phyloP scores from a whole-genome alignment of 2,888 invertebrate species.

The Dicyrtomina minuta region DNA sequence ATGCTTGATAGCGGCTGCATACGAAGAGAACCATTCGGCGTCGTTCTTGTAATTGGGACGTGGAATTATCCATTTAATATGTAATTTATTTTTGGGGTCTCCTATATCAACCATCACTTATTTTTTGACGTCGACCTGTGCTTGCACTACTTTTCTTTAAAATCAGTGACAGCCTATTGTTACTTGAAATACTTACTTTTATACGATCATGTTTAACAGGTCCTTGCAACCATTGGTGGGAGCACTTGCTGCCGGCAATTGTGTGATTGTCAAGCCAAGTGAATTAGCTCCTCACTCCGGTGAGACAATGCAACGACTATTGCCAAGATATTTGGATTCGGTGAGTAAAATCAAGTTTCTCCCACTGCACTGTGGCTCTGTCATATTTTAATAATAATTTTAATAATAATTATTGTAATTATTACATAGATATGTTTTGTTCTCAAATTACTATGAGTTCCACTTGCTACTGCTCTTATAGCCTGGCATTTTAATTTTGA shows the following conservation, averaged over 20 bases:
- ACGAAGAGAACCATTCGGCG: slow-evolving; percentile 31
- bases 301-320: slow-evolving; percentile 56
- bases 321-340: slow-evolving; percentile 59
- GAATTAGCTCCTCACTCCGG: slow-evolving; percentile 59
- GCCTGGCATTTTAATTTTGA: too few relatives aligned
- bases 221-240: slow-evolving; percentile 47
- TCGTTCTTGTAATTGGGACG: slow-evolving; percentile 33
- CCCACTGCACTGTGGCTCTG: too few relatives aligned
- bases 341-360: too few relatives aligned
- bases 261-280: slow-evolving; percentile 61
- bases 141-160: too few relatives aligned
- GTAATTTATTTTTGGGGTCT: neutral
- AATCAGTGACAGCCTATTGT: neutral
- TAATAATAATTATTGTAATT: too few relatives aligned
- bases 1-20: slow-evolving; percentile 30
- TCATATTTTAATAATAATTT: too few relatives aligned
- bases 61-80: slow-evolving; percentile 60
- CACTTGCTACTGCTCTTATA: too few relatives aligned
- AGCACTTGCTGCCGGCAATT: slow-evolving; percentile 61
- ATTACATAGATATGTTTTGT: too few relatives aligned
- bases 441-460: too few relatives aligned
- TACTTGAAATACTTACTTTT: neutral
- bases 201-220: slow-evolving; percentile 2
- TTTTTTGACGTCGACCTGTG: too few relatives aligned
- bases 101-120: too few relatives aligned